Evolutionary conservation across 1,140 invertebrate genomes (phyloP).

Genomic region (Orchesella cincta): DNA sequence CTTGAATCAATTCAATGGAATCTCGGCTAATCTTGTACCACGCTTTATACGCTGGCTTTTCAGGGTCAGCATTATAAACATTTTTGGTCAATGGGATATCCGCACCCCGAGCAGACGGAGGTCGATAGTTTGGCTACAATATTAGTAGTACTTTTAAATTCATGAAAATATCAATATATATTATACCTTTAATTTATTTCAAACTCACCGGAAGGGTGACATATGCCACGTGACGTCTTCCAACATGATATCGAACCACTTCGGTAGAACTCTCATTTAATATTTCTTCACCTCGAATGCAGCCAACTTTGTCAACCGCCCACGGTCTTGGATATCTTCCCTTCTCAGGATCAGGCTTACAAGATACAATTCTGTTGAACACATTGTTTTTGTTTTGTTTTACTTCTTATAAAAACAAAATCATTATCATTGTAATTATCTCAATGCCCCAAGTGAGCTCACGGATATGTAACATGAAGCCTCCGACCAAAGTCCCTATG

Average conservation of each 20-base stretch:
- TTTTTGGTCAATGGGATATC: conserved; percentile 26
- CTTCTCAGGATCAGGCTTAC: not conserved
- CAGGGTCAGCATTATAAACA: conserved; percentile 38
- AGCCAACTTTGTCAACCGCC: not conserved
- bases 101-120: conserved; percentile 21
- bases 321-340: not conserved
- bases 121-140: conserved; percentile 41
- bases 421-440: not conserved
- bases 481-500: conserved; percentile 14
- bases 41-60: conserved; percentile 20
- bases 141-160: not conserved
- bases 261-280: not conserved
- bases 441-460: not conserved
- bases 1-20: not conserved
- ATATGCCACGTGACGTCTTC: not conserved
- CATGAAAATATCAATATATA: not conserved
- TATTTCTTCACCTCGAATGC: not conserved
- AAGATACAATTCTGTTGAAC: not conserved
- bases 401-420: not conserved
- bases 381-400: not conserved
- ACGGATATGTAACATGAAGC: conserved; percentile 22
- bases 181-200: too few species aligned
- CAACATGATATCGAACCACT: not conserved
- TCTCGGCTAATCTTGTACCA: conserved; percentile 10
- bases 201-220: not conserved